These are phyloP conservation scores for Spodoptera frugiperda DNA, from an alignment of 1,140 invertebrate genomes.

Conservation along the genomic window DNA sequence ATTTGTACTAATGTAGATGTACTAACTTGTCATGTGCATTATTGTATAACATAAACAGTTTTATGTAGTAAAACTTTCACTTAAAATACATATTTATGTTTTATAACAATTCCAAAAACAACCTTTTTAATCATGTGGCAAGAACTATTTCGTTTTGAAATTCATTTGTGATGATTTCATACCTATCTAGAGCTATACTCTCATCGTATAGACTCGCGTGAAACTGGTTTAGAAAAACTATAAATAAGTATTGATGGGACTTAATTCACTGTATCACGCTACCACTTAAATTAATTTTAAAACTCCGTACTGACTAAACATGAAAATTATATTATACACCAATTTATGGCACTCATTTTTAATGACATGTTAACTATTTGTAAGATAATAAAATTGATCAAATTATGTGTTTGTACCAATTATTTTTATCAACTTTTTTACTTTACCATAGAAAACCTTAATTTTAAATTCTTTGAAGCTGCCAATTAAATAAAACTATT, in stretches of 20 bases:
- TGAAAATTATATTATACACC: constrained; percentile 39
- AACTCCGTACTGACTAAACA: constrained; percentile 22
- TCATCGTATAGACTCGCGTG: not conserved
- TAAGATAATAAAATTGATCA: constrained; percentile 32
- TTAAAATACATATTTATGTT: constrained; percentile 15
- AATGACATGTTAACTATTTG: constrained; percentile 31
- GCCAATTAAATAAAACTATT: constrained; percentile 33
- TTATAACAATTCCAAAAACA: constrained; percentile 13
- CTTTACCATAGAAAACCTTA: not conserved
- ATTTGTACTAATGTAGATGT: constrained; percentile 46
- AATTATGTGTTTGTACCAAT: constrained; percentile 35
- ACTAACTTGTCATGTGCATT: constrained; percentile 43
- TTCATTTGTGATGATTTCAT: not conserved
- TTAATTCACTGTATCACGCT: constrained; percentile 28
- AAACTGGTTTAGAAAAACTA: constrained; percentile 9
- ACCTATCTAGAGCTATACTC: not conserved
- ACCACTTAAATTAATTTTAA: constrained; percentile 39
- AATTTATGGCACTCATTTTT: constrained; percentile 41
- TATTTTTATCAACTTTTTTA: constrained; percentile 8
- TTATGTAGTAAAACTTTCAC: not conserved
- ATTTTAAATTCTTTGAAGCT: constrained; percentile 47
- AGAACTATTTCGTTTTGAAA: not conserved
- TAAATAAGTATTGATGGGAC: constrained; percentile 6
- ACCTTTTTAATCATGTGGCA: constrained; percentile 1
- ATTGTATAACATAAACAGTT: constrained; percentile 27